These are phyloP conservation scores for Enteromius treurensis DNA, from an alignment of 2,797 vertebrate genomes.

Conservation along the genomic window DNA sequence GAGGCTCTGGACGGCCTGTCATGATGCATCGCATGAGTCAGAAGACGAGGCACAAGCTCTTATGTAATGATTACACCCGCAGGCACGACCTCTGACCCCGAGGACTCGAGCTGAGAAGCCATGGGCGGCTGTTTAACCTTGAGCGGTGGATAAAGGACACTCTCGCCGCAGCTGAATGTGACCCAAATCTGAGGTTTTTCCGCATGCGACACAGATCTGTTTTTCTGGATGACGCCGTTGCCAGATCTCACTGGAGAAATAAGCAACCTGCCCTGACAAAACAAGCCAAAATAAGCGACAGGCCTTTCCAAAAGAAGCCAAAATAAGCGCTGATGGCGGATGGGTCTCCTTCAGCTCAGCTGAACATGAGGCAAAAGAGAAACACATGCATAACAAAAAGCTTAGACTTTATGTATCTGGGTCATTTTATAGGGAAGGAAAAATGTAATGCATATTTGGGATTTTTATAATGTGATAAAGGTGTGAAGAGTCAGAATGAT, in stretches of 20 bases:
- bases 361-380: not conserved
- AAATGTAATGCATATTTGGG: not conserved
- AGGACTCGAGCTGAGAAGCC: not conserved
- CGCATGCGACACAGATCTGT: constrained; percentile 12
- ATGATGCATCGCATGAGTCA: constrained; percentile 62
- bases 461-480: not conserved
- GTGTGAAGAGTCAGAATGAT: not conserved
- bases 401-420: not conserved
- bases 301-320: not conserved
- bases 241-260: constrained; percentile 3
- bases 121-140: constrained; percentile 41
- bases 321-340: not conserved
- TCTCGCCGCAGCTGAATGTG: not conserved
- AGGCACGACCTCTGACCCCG: constrained; percentile 64
- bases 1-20: constrained; percentile 58
- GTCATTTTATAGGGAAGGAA: not conserved
- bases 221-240: not conserved
- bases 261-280: constrained; percentile 15
- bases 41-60: constrained; percentile 60
- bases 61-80: constrained; percentile 62
- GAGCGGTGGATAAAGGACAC: not conserved
- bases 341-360: not conserved
- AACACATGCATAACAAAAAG: not conserved
- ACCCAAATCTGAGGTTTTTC: constrained; percentile 2
- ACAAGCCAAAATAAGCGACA: not conserved